These are phyloP conservation scores for Actenoides hombroni DNA, from an alignment of 2,113 vertebrate species.

Conservation along the genomic window DNA sequence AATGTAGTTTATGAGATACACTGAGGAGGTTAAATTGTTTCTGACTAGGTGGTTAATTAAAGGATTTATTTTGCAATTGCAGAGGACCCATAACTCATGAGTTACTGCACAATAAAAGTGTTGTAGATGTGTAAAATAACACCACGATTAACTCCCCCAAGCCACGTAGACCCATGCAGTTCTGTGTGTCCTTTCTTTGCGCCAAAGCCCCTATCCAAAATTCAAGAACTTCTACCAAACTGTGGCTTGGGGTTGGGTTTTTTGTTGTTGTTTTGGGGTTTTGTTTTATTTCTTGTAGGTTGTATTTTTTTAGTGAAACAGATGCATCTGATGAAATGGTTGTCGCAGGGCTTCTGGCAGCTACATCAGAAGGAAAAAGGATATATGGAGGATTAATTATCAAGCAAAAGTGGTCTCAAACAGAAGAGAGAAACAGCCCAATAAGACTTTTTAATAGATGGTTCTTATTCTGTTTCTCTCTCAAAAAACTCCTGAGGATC, in stretches of 20 bases:
- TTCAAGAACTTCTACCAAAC: background rate
- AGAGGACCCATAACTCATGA: slow-evolving; percentile 67
- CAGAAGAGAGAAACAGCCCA: background rate
- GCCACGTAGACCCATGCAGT: background rate
- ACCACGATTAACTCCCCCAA: slow-evolving; percentile 44
- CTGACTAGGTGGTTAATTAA: slow-evolving; percentile 72
- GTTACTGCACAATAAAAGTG: slow-evolving; percentile 72
- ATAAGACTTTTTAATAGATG: background rate
- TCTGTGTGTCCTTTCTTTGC: background rate
- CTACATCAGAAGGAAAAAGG: background rate
- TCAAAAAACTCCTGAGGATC: background rate
- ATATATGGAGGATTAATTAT: background rate
- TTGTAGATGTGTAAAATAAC: slow-evolving; percentile 71
- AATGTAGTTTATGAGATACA: slow-evolving; percentile 68
- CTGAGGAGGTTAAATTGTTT: slow-evolving; percentile 68
- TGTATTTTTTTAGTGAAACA: background rate
- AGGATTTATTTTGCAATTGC: slow-evolving; percentile 73
- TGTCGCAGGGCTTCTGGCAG: background rate
- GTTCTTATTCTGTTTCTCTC: background rate
- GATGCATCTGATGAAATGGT: background rate
- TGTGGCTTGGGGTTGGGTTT: background rate
- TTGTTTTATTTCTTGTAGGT: background rate
- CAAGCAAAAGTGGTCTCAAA: background rate
- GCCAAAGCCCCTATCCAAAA: background rate
- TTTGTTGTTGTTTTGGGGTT: background rate